These are phyloP conservation scores for Caenorhabditis wallacei DNA, from an alignment of 2,888 invertebrate genomes.

Conservation along the genomic window DNA sequence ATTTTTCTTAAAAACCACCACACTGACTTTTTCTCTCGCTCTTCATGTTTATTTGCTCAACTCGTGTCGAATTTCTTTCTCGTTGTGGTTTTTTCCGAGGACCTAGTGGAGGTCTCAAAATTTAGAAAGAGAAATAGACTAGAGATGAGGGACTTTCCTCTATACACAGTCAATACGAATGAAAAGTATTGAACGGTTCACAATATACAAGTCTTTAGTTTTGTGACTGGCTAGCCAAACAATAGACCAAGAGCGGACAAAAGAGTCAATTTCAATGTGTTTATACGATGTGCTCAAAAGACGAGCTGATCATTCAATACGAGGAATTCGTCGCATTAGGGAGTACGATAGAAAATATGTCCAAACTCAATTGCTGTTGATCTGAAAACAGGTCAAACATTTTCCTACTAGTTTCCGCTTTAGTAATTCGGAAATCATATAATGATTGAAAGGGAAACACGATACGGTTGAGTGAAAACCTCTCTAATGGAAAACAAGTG, in stretches of 20 bases:
- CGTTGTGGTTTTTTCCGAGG: slow-evolving; percentile 48
- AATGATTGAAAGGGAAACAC: slow-evolving; percentile 34
- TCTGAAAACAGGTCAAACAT: too few relatives aligned
- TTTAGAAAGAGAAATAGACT: slow-evolving; percentile 5
- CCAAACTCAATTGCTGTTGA: too few relatives aligned
- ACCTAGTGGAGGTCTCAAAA: slow-evolving; percentile 11
- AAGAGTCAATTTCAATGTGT: slow-evolving; percentile 37
- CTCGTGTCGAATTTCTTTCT: slow-evolving; percentile 60
- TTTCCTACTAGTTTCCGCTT: slow-evolving; percentile 7
- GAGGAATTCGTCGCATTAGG: neutral
- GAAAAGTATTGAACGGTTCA: slow-evolving; percentile 14
- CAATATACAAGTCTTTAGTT: neutral
- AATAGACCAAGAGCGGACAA: neutral
- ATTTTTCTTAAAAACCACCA: slow-evolving; percentile 31
- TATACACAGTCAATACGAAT: neutral
- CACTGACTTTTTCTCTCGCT: slow-evolving; percentile 33
- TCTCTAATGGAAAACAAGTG: neutral
- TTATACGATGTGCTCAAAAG: slow-evolving; percentile 25
- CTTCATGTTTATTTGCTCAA: slow-evolving; percentile 58
- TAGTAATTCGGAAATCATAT: too few relatives aligned
- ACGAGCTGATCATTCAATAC: neutral
- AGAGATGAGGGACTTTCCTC: slow-evolving; percentile 12
- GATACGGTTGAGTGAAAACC: slow-evolving; percentile 42
- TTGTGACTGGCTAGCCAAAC: slow-evolving; percentile 34
- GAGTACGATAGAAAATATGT: too few relatives aligned